Percentiles rank a stretch among this genome's conserved stretches.
Conservation (phyloP, 2,797 vertebrate species). For the Lophotriccus pileatus region DNA sequence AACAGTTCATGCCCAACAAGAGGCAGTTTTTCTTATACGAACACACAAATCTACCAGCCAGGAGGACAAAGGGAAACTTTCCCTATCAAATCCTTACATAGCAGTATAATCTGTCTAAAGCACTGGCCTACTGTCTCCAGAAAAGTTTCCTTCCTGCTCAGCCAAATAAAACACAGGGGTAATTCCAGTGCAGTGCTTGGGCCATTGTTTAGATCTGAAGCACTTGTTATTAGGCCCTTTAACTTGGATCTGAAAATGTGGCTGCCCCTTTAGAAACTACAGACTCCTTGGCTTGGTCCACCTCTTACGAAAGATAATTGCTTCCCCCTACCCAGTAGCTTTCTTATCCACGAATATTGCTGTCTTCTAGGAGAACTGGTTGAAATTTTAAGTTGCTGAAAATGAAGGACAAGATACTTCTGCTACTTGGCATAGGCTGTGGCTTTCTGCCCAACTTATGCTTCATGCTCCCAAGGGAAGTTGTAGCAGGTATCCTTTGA, state of each 20-base stretch:
- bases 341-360: background rate
- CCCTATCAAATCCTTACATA: background rate
- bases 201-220: background rate
- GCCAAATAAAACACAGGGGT: background rate
- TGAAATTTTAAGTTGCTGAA: background rate
- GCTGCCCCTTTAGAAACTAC: background rate
- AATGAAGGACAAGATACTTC: background rate
- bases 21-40: background rate
- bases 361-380: background rate
- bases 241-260: background rate
- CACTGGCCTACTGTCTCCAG: background rate
- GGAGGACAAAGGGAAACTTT: background rate
- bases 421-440: background rate
- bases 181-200: background rate
- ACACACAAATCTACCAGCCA: background rate
- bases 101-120: background rate
- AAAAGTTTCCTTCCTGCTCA: background rate
- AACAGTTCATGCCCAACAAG: rapidly evolving
- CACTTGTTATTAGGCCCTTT: background rate
- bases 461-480: background rate
- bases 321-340: background rate
- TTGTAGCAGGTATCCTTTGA: background rate
- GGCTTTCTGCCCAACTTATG: background rate
- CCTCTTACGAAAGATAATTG: background rate
- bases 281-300: background rate